Evolutionary conservation across 1,140 invertebrate genomes (phyloP).

Genomic region (Argopecten irradians): DNA sequence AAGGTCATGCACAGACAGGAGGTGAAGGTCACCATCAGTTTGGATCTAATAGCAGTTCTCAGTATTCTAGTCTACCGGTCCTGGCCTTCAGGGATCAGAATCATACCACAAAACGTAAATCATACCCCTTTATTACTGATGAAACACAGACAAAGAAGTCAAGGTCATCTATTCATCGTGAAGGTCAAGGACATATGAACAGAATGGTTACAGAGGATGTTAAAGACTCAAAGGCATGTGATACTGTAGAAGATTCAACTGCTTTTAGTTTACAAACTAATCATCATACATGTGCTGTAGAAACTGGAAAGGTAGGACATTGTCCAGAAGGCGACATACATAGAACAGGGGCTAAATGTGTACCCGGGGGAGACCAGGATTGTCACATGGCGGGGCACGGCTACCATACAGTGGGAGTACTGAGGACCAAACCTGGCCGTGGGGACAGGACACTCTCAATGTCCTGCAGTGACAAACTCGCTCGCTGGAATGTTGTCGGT

Average conservation of each 20-base stretch:
- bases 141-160: neutral
- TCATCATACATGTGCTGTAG: neutral
- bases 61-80: neutral
- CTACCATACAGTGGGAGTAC: conserved; percentile 85
- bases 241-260: neutral
- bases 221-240: neutral
- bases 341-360: conserved; percentile 93
- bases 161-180: neutral
- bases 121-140: neutral
- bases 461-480: conserved; percentile 95
- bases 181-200: neutral
- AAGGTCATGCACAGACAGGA: neutral
- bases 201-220: neutral
- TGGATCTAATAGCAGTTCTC: neutral
- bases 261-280: neutral
- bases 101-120: neutral
- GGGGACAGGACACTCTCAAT: conserved; percentile 92
- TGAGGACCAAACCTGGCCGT: conserved; percentile 94
- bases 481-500: conserved; percentile 91
- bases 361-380: conserved; percentile 78
- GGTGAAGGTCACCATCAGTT: neutral
- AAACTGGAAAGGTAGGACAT: neutral
- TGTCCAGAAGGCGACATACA: conserved; percentile 80
- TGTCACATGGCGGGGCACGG: conserved; percentile 77
- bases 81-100: neutral